Percentiles rank a stretch among this genome's conserved stretches.
These are phyloP conservation scores for Rhinopomastus cyanomelas DNA, from an alignment of 2,113 vertebrate genomes.

Conservation along the genomic window DNA sequence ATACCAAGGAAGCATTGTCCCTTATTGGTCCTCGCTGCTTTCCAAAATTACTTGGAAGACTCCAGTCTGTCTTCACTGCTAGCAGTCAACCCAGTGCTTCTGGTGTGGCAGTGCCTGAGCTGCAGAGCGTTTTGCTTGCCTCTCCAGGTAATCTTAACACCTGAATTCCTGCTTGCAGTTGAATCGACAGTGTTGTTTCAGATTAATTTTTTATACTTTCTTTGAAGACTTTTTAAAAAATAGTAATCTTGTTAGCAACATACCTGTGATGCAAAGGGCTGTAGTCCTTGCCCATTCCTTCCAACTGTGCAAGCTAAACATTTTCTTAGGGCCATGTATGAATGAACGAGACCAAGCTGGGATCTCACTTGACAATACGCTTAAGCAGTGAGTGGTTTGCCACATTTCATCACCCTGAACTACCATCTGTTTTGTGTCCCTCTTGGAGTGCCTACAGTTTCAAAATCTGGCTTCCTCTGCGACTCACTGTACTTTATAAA, in stretches of 20 bases:
- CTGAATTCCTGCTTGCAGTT: not conserved
- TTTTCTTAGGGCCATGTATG: not conserved
- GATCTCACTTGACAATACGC: not conserved
- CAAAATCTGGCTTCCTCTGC: not conserved
- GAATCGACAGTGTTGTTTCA: not conserved
- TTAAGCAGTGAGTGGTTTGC: not conserved
- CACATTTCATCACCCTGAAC: not conserved
- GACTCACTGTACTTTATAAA: not conserved
- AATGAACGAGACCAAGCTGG: not conserved
- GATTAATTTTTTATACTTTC: not conserved
- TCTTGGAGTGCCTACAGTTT: not conserved
- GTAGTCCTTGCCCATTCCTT: not conserved
- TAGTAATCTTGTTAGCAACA: not conserved
- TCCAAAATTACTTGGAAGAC: not conserved
- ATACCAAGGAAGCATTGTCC: not conserved
- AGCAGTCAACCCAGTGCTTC: not conserved
- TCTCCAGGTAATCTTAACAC: not conserved
- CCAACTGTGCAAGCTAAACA: not conserved
- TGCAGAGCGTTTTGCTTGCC: not conserved
- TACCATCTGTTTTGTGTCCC: not conserved
- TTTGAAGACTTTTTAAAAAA: not conserved
- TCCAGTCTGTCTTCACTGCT: fast-evolving
- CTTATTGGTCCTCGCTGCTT: not conserved
- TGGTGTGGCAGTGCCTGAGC: not conserved
- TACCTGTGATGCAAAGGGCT: not conserved